Conservation (phyloP, 1,140 invertebrate genomes). For the Pentalonia nigronervosa region DNA sequence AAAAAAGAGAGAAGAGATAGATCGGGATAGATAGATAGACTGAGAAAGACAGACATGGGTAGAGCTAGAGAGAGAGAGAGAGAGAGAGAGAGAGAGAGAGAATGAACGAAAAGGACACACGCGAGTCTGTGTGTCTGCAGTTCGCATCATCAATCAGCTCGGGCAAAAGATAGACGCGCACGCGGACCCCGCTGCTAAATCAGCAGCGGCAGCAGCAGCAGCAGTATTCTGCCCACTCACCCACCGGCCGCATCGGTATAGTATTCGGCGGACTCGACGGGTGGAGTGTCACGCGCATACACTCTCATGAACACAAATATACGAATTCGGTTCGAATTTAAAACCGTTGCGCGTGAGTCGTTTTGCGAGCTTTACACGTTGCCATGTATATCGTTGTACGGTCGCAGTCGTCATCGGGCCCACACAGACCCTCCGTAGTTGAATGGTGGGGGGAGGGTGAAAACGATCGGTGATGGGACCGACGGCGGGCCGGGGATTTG, state of each 20-base stretch:
- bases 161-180: background rate
- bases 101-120: background rate
- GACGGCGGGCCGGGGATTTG: background rate
- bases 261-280: background rate
- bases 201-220: background rate
- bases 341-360: background rate
- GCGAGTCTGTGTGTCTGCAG: background rate
- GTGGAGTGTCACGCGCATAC: no score
- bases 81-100: no score
- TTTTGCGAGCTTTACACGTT: background rate
- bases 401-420: background rate
- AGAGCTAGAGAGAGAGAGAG: background rate
- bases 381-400: background rate
- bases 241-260: background rate
- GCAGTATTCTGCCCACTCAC: background rate
- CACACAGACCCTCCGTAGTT: background rate
- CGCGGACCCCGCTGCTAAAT: background rate
- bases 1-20: background rate
- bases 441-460: background rate
- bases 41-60: no score
- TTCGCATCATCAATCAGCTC: conserved; percentile 34
- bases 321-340: background rate
- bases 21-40: no score
- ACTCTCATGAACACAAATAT: background rate
- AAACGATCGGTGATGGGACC: background rate